Evolutionary conservation across 2,113 vertebrate genomes (phyloP).

Genomic region (Enhydra lutris): DNA sequence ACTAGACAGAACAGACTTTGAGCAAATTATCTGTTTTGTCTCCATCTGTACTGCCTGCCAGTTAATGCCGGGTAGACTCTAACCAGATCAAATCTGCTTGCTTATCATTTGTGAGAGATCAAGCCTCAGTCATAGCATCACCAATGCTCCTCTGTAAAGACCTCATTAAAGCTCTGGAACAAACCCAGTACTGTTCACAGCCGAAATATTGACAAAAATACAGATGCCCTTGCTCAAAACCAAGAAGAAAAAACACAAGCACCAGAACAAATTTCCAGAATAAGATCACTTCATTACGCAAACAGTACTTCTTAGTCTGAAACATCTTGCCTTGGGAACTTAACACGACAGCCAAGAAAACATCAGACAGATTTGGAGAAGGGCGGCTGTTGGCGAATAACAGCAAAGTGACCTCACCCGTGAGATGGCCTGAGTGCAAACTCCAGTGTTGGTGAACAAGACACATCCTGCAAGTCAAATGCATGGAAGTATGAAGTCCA

Average conservation of each 20-base stretch:
- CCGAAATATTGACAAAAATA: not conserved
- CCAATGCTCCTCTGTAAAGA: not conserved
- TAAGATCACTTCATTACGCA: not conserved
- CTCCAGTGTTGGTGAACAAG: not conserved
- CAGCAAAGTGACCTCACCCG: constrained; percentile 49
- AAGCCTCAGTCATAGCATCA: not conserved
- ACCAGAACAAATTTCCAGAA: constrained; percentile 7
- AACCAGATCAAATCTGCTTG: not conserved
- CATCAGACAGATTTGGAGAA: constrained; percentile 29
- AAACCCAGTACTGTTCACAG: not conserved
- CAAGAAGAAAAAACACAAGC: constrained; percentile 7
- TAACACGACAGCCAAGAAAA: not conserved
- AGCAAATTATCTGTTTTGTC: not conserved
- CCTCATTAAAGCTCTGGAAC: not conserved
- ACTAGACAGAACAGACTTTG: not conserved
- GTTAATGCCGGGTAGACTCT: not conserved
- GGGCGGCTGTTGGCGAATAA: not conserved
- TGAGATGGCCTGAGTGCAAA: not conserved
- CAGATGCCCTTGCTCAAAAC: not conserved
- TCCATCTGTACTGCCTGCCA: not conserved
- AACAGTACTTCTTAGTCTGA: not conserved
- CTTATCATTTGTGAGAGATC: not conserved
- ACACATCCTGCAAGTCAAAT: not conserved
- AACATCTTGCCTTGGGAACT: constrained; percentile 53
- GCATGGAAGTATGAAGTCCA: not conserved